Base-by-base conservation (phyloP, 1,140 invertebrate genomes). In the Ips nitidus region DNA sequence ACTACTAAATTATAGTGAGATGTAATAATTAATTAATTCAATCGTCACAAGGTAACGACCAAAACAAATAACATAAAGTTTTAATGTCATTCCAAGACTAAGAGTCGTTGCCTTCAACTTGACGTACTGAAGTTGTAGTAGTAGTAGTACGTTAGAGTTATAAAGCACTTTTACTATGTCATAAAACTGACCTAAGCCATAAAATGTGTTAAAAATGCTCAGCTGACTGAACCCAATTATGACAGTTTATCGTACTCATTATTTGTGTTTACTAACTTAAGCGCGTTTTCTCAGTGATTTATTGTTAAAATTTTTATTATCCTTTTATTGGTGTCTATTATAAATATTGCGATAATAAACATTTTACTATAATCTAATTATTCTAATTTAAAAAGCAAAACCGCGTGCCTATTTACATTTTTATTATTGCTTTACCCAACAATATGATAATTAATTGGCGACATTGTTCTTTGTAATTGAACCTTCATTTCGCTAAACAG, bases 141-240 rank as follows among this genome's bases (percentile, higher is more conserved):
- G 52, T 53, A 66, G 62, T 72, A 69, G 66, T 72, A 72, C 66
- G 57, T 53, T 66, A 55, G 61, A 65, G 69, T 71, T 74, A 73
- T 71, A 67, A 67, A 75, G 71, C 75, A 76, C 75, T 78, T 80
- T 80, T 79, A 79, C 78, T 77, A 77, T 75, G 76, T 73, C 75
- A 79, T 80, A 80, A 80, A 80, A 80, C 78, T 79, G 79, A 80
- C 79, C 79, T 80, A 75, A 73, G 71, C 75, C 70, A 76, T 76
- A 73, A 75, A 76, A 73, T 74, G 70, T 71, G 75, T 75, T 75
- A 76, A 76, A 77, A 76, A 73, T 76, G 65, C 60, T 75, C 70
- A 78, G 75, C 76, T 75, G 75, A 76, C 66, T 70, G 76, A 74
- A 74, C 73, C 73, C 75, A 76, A 76, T 77, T 76, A 74, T 76